phyloP scores from a whole-genome alignment of 2,113 vertebrate species.

The Equus quagga region DNA sequence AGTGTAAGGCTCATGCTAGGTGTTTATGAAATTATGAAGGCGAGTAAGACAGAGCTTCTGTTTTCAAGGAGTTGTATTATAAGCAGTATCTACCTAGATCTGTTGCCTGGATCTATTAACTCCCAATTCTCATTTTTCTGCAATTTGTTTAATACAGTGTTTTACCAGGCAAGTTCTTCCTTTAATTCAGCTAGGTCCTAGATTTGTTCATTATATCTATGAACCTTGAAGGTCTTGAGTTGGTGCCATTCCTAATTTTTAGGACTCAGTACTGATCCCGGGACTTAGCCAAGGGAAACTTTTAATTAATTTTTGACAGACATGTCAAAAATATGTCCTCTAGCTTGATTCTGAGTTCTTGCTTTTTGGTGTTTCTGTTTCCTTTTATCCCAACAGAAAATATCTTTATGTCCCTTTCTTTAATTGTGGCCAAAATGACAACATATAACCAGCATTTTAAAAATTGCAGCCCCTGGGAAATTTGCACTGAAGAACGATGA shows the following conservation, averaged over 20 bases:
- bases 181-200: neutral
- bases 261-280: slow-evolving; percentile 4
- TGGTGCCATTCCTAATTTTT: slow-evolving; percentile 37
- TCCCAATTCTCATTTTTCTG: neutral
- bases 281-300: slow-evolving; percentile 19
- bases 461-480: neutral
- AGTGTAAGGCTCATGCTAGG: neutral
- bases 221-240: slow-evolving; percentile 33
- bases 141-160: neutral
- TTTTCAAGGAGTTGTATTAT: neutral
- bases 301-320: slow-evolving; percentile 49
- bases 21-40: neutral
- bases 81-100: neutral
- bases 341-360: slow-evolving; percentile 11
- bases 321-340: neutral
- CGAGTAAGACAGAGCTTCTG: neutral
- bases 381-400: neutral
- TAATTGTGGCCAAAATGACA: neutral
- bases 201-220: neutral
- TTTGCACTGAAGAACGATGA: neutral
- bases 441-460: neutral
- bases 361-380: neutral
- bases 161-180: neutral
- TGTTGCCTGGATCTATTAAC: neutral
- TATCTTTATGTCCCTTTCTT: neutral